phyloP scores from a whole-genome alignment of 2,113 vertebrate genomes.

The Caloenas nicobarica region DNA sequence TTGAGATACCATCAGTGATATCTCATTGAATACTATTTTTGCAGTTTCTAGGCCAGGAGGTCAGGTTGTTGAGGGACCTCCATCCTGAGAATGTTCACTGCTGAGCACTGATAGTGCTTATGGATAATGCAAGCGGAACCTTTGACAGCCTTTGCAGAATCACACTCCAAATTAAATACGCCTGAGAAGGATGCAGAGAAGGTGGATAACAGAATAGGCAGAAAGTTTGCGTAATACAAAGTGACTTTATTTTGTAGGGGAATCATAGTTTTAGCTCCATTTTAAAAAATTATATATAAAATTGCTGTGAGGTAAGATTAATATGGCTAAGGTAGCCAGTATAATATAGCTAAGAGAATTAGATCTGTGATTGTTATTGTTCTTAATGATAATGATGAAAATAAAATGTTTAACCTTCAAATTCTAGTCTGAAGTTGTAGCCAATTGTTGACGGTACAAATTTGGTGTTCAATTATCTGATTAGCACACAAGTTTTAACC shows the following conservation, averaged over 20 bases:
- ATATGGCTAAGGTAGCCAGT: neutral
- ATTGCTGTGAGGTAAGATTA: neutral
- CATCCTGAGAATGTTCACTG: neutral
- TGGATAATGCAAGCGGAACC: neutral
- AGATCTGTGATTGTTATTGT: neutral
- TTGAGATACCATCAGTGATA: neutral
- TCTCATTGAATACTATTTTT: neutral
- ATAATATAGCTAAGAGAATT: neutral
- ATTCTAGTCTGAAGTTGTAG: neutral
- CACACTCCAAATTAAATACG: neutral
- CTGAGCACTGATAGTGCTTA: neutral
- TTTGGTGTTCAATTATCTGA: neutral
- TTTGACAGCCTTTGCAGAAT: neutral
- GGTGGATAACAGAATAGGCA: neutral
- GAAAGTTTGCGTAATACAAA: neutral
- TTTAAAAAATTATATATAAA: neutral
- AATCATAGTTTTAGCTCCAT: neutral
- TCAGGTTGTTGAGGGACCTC: neutral
- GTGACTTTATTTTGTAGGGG: neutral
- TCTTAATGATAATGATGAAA: neutral
- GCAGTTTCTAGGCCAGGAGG: neutral
- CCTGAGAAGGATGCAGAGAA: neutral
- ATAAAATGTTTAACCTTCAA: neutral
- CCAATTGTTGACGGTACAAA: neutral
- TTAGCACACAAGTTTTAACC: neutral